Conservation (phyloP, 2,113 vertebrate genomes). For the Podocnemis expansa region DNA sequence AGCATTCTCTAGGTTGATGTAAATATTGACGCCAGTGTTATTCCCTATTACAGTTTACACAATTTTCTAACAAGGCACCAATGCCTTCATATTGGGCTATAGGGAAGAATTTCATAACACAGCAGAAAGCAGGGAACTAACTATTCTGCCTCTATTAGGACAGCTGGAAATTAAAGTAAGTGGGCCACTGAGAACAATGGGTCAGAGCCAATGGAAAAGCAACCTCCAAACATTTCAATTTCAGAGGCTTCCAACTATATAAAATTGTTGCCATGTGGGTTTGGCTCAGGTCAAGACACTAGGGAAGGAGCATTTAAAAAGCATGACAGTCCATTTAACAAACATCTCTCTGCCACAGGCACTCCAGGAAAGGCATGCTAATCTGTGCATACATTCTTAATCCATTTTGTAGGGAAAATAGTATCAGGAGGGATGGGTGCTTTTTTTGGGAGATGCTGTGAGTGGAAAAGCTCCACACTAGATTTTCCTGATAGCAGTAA, state of each 20-base stretch:
- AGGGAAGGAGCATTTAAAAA: constrained; percentile 55
- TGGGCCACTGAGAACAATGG: constrained; percentile 61
- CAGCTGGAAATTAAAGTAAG: constrained; percentile 61
- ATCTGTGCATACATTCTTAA: accelerated
- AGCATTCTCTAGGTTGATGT: background rate
- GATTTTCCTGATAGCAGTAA: background rate
- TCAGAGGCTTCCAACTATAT: constrained; percentile 68
- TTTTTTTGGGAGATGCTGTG: background rate
- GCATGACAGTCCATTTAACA: constrained; percentile 54
- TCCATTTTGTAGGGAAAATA: background rate
- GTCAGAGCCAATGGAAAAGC: constrained; percentile 60
- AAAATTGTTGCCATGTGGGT: constrained; percentile 59
- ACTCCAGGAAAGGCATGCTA: background rate
- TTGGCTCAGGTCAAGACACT: constrained; percentile 54
- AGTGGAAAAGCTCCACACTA: background rate
- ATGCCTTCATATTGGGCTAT: constrained; percentile 36
- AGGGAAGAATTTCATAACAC: constrained; percentile 44
- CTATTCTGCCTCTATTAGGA: constrained; percentile 26
- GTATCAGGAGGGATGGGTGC: background rate
- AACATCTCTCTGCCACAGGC: constrained; percentile 28
- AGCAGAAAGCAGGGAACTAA: background rate
- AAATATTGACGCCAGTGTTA: background rate
- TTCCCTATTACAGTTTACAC: constrained; percentile 10
- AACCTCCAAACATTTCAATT: constrained; percentile 68
- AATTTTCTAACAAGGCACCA: constrained; percentile 42